phyloP scores from a whole-genome alignment of 2,113 vertebrate species.

The Oreochromis aureus region DNA sequence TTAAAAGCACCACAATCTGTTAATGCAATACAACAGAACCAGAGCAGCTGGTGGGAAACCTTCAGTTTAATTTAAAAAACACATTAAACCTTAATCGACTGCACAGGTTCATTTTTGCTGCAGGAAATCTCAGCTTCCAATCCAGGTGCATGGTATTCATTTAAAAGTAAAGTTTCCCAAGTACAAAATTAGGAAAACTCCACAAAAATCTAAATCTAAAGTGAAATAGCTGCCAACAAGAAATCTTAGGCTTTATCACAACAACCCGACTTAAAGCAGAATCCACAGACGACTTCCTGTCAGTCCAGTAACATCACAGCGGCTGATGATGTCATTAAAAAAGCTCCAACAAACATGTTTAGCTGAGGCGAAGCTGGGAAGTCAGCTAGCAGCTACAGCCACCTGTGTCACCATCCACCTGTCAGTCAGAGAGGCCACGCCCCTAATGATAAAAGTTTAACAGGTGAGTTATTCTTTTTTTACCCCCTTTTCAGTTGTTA shows the following conservation, averaged over 20 bases:
- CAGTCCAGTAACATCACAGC: not conserved
- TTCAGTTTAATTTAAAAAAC: not conserved
- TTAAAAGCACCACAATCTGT: not conserved
- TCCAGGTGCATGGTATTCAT: not conserved
- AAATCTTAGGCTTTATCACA: not conserved
- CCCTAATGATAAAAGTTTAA: not conserved
- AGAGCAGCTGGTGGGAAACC: not conserved
- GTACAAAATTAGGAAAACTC: not conserved
- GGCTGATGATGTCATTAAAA: not conserved
- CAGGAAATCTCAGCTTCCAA: not conserved
- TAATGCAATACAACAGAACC: not conserved
- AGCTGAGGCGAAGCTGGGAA: not conserved
- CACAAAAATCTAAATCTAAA: not conserved
- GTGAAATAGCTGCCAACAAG: not conserved
- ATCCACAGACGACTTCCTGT: not conserved
- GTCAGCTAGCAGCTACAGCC: not conserved
- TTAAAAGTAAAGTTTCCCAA: not conserved
- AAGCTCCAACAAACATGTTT: not conserved
- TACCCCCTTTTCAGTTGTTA: accelerated
- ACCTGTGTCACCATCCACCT: not conserved
- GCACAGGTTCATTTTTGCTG: not conserved
- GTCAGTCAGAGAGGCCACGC: not conserved
- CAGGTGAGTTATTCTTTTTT: not conserved
- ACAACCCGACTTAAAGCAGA: not conserved
- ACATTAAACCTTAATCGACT: not conserved